Evolutionary conservation across 2,113 vertebrate species (phyloP), one percentile per base, ranked within the genome.

Genomic region (Hyperoodon ampullatus): DNA sequence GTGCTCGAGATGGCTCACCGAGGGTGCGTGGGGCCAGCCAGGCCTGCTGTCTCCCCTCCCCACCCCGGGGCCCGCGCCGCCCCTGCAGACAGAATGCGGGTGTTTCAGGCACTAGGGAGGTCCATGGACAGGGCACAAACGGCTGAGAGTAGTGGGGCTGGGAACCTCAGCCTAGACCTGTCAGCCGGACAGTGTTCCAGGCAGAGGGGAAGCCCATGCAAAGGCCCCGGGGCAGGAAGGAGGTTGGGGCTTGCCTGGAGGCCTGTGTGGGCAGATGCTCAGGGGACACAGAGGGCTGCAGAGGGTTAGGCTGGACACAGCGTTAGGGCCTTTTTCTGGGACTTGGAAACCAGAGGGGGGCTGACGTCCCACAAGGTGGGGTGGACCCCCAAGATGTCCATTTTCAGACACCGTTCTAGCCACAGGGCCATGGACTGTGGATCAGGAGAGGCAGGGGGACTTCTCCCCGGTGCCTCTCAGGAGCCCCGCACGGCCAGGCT

Each of bases 31-130:
- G 47, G 14, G 21, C n/a, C 61, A 1, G 39, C 63, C 47, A 4
- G 66, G 60, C 42, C 5, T 15, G 55, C 14, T 5, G 14, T 35
- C n/a, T 23, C 30, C 18, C 75, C 28, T 23, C 39, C 30, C 71
- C 44, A 35, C 19, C 5, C 7, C 1, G 0, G 3, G 24, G 47
- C 15, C 0, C 12, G 1, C 6, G 1, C 24, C 1, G 55, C n/a
- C 55, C 26, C 19, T 15, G 21, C 18, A 15, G 60, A 28, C 0
- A n/a, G 44, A 24, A 1, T 10, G 35, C 1, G 72, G 24, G 39
- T 13, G 26, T 21, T 50, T 10, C 42, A 0, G 63, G 63, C 9
- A 0, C 19, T 0, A 0, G 3, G 3, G 50, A 47, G 6, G 44
- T 18, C 33, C 50, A 30, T 2, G 4, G 5, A 58, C 21, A 8